These are phyloP conservation scores for Ptilorrhoa leucosticta DNA, from an alignment of 2,113 vertebrate species.

Conservation along the genomic window DNA sequence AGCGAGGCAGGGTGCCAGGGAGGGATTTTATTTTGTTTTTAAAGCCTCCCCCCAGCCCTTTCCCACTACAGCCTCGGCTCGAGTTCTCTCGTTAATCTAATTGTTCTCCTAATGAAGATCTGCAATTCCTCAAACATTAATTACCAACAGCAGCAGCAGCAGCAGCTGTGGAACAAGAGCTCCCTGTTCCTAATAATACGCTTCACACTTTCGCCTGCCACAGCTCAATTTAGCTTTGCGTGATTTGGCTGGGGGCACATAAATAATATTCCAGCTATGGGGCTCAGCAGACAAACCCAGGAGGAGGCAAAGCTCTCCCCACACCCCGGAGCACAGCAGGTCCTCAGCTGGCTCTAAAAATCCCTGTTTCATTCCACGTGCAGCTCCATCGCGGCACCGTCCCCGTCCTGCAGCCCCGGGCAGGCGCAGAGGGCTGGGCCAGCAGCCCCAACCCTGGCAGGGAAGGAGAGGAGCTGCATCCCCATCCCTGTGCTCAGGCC, in stretches of 20 bases:
- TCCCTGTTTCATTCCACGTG: not conserved
- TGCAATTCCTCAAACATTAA: conserved; percentile 67
- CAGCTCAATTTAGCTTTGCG: conserved; percentile 46
- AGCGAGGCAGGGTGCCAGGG: not conserved
- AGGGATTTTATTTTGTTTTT: conserved; percentile 2
- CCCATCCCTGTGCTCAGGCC: rapidly evolving
- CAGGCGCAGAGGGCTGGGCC: not conserved
- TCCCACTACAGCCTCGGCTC: conserved; percentile 12
- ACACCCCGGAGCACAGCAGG: rapidly evolving
- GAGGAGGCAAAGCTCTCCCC: not conserved
- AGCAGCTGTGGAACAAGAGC: conserved; percentile 56
- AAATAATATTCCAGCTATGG: not conserved
- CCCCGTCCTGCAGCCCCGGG: not conserved
- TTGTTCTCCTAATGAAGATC: conserved; percentile 71
- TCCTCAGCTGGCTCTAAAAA: not conserved
- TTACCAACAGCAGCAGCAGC: conserved; percentile 52
- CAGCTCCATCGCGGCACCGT: not conserved
- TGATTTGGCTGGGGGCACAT: conserved; percentile 23
- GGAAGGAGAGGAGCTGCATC: not conserved
- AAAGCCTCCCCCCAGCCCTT: not conserved
- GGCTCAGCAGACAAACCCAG: not conserved
- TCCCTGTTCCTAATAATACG: conserved; percentile 61
- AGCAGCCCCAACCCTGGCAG: not conserved
- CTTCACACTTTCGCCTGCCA: conserved; percentile 55
- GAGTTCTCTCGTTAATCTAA: conserved; percentile 53